Evolutionary conservation across 1,140 invertebrate genomes (phyloP).

Genomic region (Littorina saxatilis): DNA sequence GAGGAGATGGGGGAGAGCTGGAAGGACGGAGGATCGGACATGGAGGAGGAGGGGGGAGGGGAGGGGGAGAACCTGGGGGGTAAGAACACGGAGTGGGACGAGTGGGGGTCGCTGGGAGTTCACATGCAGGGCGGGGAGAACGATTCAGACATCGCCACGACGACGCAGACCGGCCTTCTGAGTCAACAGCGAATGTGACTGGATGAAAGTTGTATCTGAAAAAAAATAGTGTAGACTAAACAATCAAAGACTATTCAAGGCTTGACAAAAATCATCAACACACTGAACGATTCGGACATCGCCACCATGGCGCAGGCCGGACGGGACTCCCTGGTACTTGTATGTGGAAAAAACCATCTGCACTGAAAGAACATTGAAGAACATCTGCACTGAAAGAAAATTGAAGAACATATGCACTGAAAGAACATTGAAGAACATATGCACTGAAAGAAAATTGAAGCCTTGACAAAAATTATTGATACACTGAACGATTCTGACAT

Average conservation of each 20-base stretch:
- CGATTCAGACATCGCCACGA: background rate
- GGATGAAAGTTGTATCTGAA: background rate
- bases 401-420: too few species aligned
- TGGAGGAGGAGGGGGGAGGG: constrained; percentile 5
- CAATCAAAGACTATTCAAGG: background rate
- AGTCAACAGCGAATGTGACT: background rate
- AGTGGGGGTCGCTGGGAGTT: constrained; percentile 29
- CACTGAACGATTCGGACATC: background rate
- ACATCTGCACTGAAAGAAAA: background rate
- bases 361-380: background rate
- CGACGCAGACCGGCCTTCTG: background rate
- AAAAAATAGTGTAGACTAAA: background rate
- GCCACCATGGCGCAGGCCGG: background rate
- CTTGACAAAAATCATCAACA: background rate
- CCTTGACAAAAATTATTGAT: too few species aligned
- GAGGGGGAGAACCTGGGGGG: background rate
- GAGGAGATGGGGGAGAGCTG: constrained; percentile 27
- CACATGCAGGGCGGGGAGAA: background rate
- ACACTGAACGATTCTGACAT: too few species aligned
- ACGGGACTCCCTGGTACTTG: too few species aligned
- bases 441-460: background rate
- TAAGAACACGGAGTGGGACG: constrained; percentile 29
- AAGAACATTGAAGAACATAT: background rate
- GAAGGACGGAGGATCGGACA: constrained; percentile 29
- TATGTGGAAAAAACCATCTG: background rate